phyloP scores from a whole-genome alignment of 2,888 invertebrate genomes.

The Oxystoma pomonae region DNA sequence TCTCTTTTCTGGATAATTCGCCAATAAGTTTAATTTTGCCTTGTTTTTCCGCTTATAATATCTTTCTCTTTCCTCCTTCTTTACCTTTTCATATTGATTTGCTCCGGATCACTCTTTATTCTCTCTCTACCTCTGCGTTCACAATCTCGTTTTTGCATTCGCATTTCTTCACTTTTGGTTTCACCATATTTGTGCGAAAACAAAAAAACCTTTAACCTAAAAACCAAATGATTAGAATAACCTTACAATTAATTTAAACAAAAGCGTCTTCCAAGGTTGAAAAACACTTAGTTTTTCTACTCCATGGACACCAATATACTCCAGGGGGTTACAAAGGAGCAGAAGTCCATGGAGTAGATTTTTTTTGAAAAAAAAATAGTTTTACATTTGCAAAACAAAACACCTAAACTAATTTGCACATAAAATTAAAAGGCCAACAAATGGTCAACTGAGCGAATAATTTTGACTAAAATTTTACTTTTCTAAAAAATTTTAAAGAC shows the following conservation, averaged over 20 bases:
- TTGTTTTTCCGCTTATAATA: not conserved
- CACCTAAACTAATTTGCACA: not conserved
- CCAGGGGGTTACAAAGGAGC: not conserved
- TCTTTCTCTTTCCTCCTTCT: not conserved
- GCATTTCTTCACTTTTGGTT: not conserved
- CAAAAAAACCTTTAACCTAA: not conserved
- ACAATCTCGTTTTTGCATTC: not conserved
- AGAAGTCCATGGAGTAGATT: not conserved
- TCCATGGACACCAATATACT: not conserved
- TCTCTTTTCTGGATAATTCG: not conserved
- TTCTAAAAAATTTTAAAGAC: not conserved
- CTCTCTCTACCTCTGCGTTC: not conserved
- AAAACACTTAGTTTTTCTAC: not conserved
- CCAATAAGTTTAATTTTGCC: not conserved
- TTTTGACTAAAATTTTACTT: not conserved
- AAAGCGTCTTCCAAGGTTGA: not conserved
- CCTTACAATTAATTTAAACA: not conserved
- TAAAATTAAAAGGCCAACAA: not conserved
- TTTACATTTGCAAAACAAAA: not conserved
- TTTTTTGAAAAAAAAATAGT: not conserved
- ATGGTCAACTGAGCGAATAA: not conserved
- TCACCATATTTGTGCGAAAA: not conserved
- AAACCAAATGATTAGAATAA: not conserved
- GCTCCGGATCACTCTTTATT: not conserved
- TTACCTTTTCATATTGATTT: not conserved